Percentiles rank a stretch among this genome's conserved stretches.
phyloP scores from a whole-genome alignment of 2,888 invertebrate species.

The Creontiades dilutus region DNA sequence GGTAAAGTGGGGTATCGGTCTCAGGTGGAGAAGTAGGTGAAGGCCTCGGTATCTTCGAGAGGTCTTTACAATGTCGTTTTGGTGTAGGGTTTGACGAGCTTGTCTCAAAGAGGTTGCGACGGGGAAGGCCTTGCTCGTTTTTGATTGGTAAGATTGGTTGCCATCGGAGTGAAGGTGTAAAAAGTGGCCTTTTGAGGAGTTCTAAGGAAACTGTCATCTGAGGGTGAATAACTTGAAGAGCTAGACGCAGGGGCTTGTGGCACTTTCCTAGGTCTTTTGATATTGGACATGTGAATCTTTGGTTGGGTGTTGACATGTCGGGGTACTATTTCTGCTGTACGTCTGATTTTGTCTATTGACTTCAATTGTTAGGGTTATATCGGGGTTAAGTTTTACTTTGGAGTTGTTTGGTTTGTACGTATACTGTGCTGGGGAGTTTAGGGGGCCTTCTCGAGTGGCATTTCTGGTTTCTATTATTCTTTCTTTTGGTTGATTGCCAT shows the following conservation, averaged over 20 bases:
- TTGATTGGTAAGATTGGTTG: too few relatives aligned
- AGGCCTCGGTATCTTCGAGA: too few relatives aligned
- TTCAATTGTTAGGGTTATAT: background rate
- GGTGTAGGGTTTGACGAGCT: too few relatives aligned
- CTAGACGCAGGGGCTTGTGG: too few relatives aligned
- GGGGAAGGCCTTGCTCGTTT: too few relatives aligned
- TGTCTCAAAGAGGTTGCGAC: too few relatives aligned
- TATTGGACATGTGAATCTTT: conserved; percentile 1
- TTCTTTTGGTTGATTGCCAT: background rate
- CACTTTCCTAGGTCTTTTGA: background rate
- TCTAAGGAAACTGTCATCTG: background rate
- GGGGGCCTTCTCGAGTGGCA: background rate
- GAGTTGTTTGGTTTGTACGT: background rate
- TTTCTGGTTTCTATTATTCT: background rate
- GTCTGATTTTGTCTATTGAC: background rate
- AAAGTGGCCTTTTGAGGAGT: too few relatives aligned
- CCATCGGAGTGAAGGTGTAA: too few relatives aligned
- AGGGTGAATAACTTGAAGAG: background rate
- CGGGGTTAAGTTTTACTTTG: background rate
- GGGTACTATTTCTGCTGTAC: background rate
- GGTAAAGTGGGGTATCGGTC: too few relatives aligned
- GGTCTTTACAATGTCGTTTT: too few relatives aligned
- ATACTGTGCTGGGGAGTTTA: background rate
- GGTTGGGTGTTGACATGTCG: background rate
- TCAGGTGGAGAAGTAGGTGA: too few relatives aligned